Conservation (phyloP, 2,113 vertebrate genomes). For the Hiodon tergisus region DNA sequence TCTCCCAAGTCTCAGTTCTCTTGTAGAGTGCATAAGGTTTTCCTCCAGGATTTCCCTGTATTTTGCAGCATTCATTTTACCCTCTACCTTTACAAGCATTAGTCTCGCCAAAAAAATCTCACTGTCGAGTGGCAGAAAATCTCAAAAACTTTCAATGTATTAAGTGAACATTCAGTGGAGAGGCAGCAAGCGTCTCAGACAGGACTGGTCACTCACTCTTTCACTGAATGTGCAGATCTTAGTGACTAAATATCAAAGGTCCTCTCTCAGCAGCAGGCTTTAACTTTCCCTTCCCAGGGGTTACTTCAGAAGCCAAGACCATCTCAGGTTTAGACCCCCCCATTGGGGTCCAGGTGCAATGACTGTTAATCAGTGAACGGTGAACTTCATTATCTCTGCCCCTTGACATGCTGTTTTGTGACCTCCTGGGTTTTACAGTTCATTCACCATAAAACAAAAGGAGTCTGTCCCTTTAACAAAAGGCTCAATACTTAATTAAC, state of each 20-base stretch:
- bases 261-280: background rate
- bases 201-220: background rate
- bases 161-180: background rate
- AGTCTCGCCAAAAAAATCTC: too few species aligned
- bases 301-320: background rate
- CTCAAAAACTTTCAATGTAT: background rate
- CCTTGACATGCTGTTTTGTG: slow-evolving; percentile 8
- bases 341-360: background rate
- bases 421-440: slow-evolving; percentile 20
- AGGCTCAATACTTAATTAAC: slow-evolving; percentile 14
- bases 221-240: background rate
- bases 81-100: too few species aligned
- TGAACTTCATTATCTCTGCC: slow-evolving; percentile 20
- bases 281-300: background rate
- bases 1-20: too few species aligned
- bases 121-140: too few species aligned
- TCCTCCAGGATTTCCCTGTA: too few species aligned
- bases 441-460: slow-evolving; percentile 6
- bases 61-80: too few species aligned
- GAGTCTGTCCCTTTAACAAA: background rate
- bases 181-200: too few species aligned
- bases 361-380: background rate
- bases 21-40: too few species aligned
- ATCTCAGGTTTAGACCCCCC: slow-evolving; percentile 4
- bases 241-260: background rate